Evolutionary conservation across 92 coral and sea anemone genomes (phyloP).

Genomic region (Epizoanthus scotinus): DNA sequence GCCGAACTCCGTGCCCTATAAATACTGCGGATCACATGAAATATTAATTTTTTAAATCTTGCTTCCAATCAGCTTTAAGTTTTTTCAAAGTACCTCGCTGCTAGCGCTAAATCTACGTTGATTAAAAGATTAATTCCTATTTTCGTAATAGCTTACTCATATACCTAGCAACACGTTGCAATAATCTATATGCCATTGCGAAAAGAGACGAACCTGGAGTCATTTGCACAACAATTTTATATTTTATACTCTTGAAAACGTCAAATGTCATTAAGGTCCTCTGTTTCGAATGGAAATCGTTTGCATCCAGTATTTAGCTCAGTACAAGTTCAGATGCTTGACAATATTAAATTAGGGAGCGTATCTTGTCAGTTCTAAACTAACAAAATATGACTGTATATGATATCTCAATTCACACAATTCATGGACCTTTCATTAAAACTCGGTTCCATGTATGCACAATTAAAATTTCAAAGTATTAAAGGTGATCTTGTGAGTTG

Average conservation of each 20-base stretch:
- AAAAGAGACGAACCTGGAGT: not conserved
- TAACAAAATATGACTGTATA: not conserved
- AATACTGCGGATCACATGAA: not conserved
- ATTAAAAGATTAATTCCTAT: not conserved
- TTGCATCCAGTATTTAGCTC: not conserved
- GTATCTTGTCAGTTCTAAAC: not conserved
- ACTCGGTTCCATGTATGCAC: not conserved
- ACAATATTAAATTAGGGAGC: not conserved
- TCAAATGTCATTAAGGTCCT: not conserved
- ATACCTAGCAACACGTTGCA: not conserved
- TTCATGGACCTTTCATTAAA: not conserved
- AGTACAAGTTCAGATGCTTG: not conserved
- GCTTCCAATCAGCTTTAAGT: not conserved
- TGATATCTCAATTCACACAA: not conserved
- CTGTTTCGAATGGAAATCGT: not conserved
- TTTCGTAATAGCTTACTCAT: not conserved
- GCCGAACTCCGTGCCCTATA: not conserved
- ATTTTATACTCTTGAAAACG: not conserved
- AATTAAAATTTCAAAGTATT: no score
- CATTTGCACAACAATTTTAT: not conserved
- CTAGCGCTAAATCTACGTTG: not conserved
- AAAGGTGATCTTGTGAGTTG: no score
- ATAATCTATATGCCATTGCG: not conserved
- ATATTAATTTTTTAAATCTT: not conserved
- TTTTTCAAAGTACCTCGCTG: slow-evolving; percentile 17